phyloP scores from a whole-genome alignment of 2,888 invertebrate species.

The Zele albiditarsus region DNA sequence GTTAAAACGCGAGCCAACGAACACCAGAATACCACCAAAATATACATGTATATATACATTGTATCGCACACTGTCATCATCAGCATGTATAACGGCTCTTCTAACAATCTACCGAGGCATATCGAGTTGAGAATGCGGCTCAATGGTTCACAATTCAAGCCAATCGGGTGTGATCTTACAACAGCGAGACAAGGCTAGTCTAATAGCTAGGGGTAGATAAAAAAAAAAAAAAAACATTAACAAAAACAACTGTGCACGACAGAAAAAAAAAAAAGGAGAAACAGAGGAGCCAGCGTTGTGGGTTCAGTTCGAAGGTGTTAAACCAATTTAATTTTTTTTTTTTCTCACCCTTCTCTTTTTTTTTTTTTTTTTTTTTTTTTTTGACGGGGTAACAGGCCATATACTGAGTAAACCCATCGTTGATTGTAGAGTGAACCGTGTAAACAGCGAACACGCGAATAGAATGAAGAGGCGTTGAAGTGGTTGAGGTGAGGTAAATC shows the following conservation, averaged over 20 bases:
- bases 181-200: not conserved
- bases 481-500: not conserved
- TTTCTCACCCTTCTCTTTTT: not conserved
- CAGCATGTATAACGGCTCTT: constrained; percentile 46
- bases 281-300: not conserved
- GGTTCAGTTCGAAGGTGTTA: not conserved
- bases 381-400: not conserved
- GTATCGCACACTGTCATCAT: constrained; percentile 47
- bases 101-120: constrained; percentile 68
- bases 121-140: constrained; percentile 57
- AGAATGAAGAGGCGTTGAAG: not conserved
- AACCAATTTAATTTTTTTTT: no score
- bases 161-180: constrained; percentile 64
- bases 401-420: not conserved
- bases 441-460: not conserved
- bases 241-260: not conserved
- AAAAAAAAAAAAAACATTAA: not conserved
- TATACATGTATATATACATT: constrained; percentile 23
- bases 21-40: constrained; percentile 43
- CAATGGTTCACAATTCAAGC: constrained; percentile 59
- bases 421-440: not conserved
- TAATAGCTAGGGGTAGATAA: not conserved
- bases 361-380: not conserved
- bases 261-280: not conserved
- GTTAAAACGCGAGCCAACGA: constrained; percentile 45